Evolutionary conservation across 2,113 vertebrate species (phyloP), one percentile per base, ranked within the genome.

Genomic region (Thalassoma bifasciatum): DNA sequence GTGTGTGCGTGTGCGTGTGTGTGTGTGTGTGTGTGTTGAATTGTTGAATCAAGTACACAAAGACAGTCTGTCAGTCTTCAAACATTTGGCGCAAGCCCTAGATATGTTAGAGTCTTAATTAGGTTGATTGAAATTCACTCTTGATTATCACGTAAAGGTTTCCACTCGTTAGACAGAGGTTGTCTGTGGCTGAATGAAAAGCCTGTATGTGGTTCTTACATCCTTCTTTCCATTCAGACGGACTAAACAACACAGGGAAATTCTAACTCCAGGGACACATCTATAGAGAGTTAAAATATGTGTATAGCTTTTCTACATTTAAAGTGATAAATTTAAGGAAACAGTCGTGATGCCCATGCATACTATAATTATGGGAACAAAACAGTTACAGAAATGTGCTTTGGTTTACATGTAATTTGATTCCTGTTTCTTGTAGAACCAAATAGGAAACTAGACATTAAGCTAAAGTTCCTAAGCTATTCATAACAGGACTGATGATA

Each of bases 21-120:
- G 14, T 40, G 26, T 51, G 38, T 38, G 56, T 11, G 10, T 47
- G 52, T 67, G 71, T 54, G 21, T 69, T 67, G 21, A 36, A 63
- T 34, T 66, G 22, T 21, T 44, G 34, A 72, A 77, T 21, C 16
- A 49, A 66, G 26, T 60, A 60, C n/a, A 77, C 46, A 80, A 63
- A 69, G 36, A 77, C 58, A 49, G 10, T 46, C 66, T 79, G 71
- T 81, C 79, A 77, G 51, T 75, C 71, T 82, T 86, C 69, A 89
- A 87, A 87, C 50, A 75, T 63, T 87, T 88, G 77, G 81, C 72
- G 2, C 51, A 77, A 65, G 57, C 77, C 70, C 40, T 74, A 69
- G 66, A 84, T 84, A 83, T 81, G 65, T 78, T 77, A 53, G 68
- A 54, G 61, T 87, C 72, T 52, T 88, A 87, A 89, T 90, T 66